Evolutionary conservation across 2,113 vertebrate genomes (phyloP).

Genomic region (Tamias sibiricus): DNA sequence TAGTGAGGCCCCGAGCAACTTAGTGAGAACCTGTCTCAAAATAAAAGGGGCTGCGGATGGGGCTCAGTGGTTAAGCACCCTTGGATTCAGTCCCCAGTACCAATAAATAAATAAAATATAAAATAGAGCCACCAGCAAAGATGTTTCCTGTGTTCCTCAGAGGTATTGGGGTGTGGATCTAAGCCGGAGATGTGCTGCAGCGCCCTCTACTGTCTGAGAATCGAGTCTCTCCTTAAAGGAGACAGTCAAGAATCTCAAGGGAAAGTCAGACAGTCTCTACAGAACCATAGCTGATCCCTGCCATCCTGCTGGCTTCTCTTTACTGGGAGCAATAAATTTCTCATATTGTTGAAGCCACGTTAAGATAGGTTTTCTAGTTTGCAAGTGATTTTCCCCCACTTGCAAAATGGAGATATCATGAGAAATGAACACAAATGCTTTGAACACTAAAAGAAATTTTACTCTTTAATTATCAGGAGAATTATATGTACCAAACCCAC

Average conservation of each 20-base stretch:
- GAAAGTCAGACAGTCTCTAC: not conserved
- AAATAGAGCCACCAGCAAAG: not conserved
- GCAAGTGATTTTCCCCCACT: not conserved
- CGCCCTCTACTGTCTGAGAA: not conserved
- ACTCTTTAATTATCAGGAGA: not conserved
- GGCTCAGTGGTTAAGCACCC: too few relatives aligned
- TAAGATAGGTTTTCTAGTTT: slow-evolving; percentile 15
- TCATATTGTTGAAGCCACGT: not conserved
- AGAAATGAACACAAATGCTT: slow-evolving; percentile 24
- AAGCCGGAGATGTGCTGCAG: not conserved
- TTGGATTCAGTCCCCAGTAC: too few relatives aligned
- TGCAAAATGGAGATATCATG: not conserved
- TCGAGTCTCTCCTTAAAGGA: not conserved
- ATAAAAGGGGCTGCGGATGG: too few relatives aligned
- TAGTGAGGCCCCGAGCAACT: too few relatives aligned
- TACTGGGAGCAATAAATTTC: not conserved
- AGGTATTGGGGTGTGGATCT: not conserved
- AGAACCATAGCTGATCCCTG: not conserved
- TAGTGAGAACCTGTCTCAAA: too few relatives aligned
- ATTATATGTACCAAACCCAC: not conserved
- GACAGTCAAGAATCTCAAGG: not conserved
- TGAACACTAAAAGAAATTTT: slow-evolving; percentile 5
- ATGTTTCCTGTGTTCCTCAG: not conserved
- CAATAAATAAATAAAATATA: not conserved
- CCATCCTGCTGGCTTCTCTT: not conserved